These are phyloP conservation scores for Chirona hameri DNA, from an alignment of 2,888 invertebrate species.

Conservation along the genomic window DNA sequence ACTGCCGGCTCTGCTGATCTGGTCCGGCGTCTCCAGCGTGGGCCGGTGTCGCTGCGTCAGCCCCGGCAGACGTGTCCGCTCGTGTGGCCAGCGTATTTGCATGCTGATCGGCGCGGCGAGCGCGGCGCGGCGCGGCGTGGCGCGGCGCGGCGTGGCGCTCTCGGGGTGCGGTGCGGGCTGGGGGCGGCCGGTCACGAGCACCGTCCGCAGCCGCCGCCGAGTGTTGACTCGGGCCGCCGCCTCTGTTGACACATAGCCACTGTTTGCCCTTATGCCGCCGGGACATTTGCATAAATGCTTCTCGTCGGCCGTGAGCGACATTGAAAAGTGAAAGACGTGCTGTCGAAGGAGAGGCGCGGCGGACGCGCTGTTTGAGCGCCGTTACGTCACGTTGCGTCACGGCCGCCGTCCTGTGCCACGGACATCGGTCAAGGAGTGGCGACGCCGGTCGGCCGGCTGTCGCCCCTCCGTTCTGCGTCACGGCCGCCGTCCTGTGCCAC, in stretches of 20 bases:
- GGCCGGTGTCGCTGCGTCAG: not conserved
- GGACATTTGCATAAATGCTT: slow-evolving; percentile 9
- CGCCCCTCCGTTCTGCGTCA: not conserved
- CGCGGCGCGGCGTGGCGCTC: not conserved
- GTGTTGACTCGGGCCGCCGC: not conserved
- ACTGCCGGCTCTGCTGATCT: not conserved
- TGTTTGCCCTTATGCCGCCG: slow-evolving; percentile 1
- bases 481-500: no score
- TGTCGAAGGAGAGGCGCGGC: not conserved
- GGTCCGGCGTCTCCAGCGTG: not conserved
- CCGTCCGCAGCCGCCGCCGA: not conserved
- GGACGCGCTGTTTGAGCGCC: not conserved
- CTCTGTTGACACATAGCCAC: not conserved
- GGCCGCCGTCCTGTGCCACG: no score
- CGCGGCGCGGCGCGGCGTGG: not conserved
- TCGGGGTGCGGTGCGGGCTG: not conserved
- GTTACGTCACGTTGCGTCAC: not conserved
- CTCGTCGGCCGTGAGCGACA: slow-evolving; percentile 8
- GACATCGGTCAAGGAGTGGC: no score
- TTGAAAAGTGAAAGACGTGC: slow-evolving; percentile 9
- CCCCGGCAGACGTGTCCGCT: not conserved
- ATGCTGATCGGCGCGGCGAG: not conserved
- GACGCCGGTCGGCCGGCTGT: no score
- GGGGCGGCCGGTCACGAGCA: not conserved
- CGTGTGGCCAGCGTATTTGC: not conserved